Evolutionary conservation across 2,888 invertebrate species (phyloP).

Genomic region (Silvanus unidentatus): DNA sequence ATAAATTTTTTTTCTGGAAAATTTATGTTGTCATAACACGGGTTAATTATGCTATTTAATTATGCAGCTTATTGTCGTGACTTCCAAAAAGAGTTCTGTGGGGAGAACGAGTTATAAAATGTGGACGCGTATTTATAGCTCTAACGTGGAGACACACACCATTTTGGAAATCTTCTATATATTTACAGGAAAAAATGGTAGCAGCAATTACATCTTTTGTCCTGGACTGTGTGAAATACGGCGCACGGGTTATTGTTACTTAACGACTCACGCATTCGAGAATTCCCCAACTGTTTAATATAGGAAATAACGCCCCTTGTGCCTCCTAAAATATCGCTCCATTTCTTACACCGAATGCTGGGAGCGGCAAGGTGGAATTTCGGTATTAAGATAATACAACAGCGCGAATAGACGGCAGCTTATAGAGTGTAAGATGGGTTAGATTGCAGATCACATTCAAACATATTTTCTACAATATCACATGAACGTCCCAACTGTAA

Average conservation of each 20-base stretch:
- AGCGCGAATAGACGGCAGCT: not conserved
- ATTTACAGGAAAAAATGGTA: constrained; percentile 7
- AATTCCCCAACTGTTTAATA: constrained; percentile 20
- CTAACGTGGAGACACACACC: no score
- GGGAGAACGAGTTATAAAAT: not conserved
- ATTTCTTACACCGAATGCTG: not conserved
- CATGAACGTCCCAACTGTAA: not conserved
- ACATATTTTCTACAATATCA: not conserved
- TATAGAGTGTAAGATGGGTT: not conserved
- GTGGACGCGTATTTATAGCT: not conserved
- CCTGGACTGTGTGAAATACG: constrained; percentile 28
- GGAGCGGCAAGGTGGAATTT: not conserved
- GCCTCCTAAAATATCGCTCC: not conserved
- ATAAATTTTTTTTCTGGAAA: constrained; percentile 20
- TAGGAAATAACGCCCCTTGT: not conserved
- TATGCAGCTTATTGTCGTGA: constrained; percentile 16
- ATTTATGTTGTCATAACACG: constrained; percentile 24
- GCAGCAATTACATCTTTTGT: constrained; percentile 24
- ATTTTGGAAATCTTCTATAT: no score
- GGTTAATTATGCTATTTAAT: constrained; percentile 22
- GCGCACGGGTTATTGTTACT: constrained; percentile 31
- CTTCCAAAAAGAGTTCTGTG: not conserved
- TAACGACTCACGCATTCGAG: constrained; percentile 29
- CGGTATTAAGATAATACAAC: not conserved
- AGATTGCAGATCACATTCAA: constrained; percentile 1